Evolutionary conservation across 2,113 vertebrate genomes (phyloP), one percentile per base, ranked within the genome.

Genomic region (Cervus canadensis): DNA sequence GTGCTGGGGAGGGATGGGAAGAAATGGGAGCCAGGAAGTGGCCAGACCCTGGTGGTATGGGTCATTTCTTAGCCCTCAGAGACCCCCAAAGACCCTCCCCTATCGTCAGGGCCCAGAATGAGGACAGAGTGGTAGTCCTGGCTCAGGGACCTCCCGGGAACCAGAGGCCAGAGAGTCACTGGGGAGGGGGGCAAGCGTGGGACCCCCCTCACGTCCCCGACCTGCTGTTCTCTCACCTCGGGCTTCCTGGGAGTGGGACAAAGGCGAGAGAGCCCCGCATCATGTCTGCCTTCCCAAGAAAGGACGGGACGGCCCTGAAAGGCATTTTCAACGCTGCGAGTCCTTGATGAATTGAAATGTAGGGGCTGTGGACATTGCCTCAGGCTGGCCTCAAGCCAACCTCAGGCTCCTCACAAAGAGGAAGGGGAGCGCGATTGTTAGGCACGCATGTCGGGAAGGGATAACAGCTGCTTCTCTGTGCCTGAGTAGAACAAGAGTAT

Each of bases 381-480:
- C 6, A 10, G 56, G 79, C 23, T 1, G 30, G 26, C 54, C 48
- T 48, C 8, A 3, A 50, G 36, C 60, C 52, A 67, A 7, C 56
- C 19, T 74, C 19, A 7, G 87, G 25, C 76, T 59, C 43, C 74
- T 21, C 15, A 50, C 62, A 67, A 8, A 13, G 7, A 0, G 25
- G 7, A 14, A 1, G 6, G 2, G 19, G 36, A 7, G 25, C 5
- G 14, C 12, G 45, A 45, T 0, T 4, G 0, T 9, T 10, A 57
- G 30, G 21, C 57, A 9, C 52, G 54, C 54, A 13, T 15, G 2
- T n/a, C 11, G 2, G 54, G 8, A 6, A 48, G 5, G n/a, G 33
- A 10, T 11, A 15, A 23, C 5, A 23, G 40, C 40, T 52, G 40
- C 95, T 40, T 3, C 59, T 84, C 15, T 28, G 8, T 74, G 54